These are phyloP conservation scores for Prosapia bicincta DNA, from an alignment of 2,888 invertebrate species.

Conservation along the genomic window DNA sequence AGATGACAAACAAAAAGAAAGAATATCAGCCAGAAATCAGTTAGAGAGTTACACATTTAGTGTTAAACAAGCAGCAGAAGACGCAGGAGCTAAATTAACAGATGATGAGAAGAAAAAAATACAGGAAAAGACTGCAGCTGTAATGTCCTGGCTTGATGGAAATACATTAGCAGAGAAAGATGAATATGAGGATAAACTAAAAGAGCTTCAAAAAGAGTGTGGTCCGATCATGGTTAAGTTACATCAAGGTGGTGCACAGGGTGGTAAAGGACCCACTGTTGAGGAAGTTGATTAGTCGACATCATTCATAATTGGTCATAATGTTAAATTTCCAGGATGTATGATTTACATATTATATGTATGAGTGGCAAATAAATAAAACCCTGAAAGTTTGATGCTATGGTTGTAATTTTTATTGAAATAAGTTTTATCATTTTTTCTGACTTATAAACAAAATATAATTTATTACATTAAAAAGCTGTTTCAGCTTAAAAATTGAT, in stretches of 20 bases:
- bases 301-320: neutral
- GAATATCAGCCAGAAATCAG: slow-evolving; percentile 66
- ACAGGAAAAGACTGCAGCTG: slow-evolving; percentile 54
- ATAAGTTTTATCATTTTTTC: too few relatives aligned
- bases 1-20: slow-evolving; percentile 65
- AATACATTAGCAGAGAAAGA: slow-evolving; percentile 74
- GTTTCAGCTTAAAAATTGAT: too few relatives aligned
- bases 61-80: slow-evolving; percentile 60
- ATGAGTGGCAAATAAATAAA: too few relatives aligned
- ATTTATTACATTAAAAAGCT: too few relatives aligned
- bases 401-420: neutral
- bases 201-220: slow-evolving; percentile 70
- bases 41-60: slow-evolving; percentile 68
- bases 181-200: slow-evolving; percentile 73
- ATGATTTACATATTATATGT: too few relatives aligned
- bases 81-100: slow-evolving; percentile 58
- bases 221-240: slow-evolving; percentile 79
- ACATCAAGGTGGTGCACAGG: slow-evolving; percentile 55
- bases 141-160: slow-evolving; percentile 75
- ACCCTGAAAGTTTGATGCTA: neutral
- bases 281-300: slow-evolving; percentile 47
- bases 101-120: slow-evolving; percentile 67
- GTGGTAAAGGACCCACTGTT: slow-evolving; percentile 47
- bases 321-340: too few relatives aligned
- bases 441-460: too few relatives aligned